Evolutionary conservation across 2,797 vertebrate species (phyloP).

Genomic region (Fistularia tabacaria): DNA sequence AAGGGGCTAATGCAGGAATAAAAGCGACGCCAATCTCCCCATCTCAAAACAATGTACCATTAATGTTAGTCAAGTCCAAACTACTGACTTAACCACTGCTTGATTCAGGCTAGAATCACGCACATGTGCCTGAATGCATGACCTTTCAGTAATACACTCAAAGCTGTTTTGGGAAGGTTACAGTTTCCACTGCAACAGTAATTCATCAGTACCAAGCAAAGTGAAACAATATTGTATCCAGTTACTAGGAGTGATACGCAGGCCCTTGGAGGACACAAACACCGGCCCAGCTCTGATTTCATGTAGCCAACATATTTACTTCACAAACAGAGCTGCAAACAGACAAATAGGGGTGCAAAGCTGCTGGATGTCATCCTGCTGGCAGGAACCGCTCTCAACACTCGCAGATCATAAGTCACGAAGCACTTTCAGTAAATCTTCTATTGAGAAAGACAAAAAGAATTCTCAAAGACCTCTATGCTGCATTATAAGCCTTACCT

Average conservation of each 20-base stretch:
- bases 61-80: too few species aligned
- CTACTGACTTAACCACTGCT: too few species aligned
- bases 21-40: too few species aligned
- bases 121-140: too few species aligned
- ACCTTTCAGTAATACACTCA: conserved; percentile 10
- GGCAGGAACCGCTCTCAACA: conserved; percentile 57
- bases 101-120: too few species aligned
- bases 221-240: conserved; percentile 35
- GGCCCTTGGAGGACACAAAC: conserved; percentile 14
- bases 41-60: too few species aligned
- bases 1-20: too few species aligned
- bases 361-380: conserved; percentile 46
- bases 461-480: conserved; percentile 27
- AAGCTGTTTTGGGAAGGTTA: conserved; percentile 19
- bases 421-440: conserved; percentile 46
- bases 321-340: conserved; percentile 21
- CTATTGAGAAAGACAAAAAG: conserved; percentile 41
- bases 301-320: not conserved
- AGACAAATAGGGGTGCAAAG: conserved; percentile 50
- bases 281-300: too few species aligned
- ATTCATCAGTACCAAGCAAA: conserved; percentile 4
- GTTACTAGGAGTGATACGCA: conserved; percentile 38
- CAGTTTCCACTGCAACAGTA: not conserved
- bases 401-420: conserved; percentile 61
- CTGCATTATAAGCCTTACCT: conserved; percentile 28